Evolutionary conservation across 2,888 invertebrate genomes (phyloP), one percentile per base, ranked within the genome.

Genomic region (Cinara cedri): DNA sequence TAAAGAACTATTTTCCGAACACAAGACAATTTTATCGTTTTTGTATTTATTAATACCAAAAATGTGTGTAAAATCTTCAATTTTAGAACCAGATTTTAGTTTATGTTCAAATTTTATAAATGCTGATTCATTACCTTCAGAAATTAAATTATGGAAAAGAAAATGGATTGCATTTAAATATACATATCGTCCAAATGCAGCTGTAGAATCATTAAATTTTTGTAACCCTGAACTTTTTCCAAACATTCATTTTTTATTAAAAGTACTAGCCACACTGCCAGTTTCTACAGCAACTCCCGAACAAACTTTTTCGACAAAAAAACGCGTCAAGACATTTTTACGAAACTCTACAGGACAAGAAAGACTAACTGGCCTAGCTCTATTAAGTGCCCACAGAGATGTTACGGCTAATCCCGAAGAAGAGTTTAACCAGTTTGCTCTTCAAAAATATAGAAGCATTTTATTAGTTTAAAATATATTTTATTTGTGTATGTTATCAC

Each of bases 141-240:
- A n/a, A n/a, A n/a, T n/a, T n/a, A n/a, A n/a, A n/a, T n/a, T n/a
- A n/a, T n/a, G n/a, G n/a, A 19, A 70, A 70, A 54, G 51, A 34
- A 51, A 70, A 54, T 54, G 51, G 19, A 70, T 70, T 70, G 19
- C 54, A n/a, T n/a, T n/a, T n/a, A n/a, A n/a, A n/a, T n/a, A n/a
- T 54, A 13, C 26, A 71, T 2, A 55, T 21, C 14, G 42, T 55
- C 19, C 54, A 34, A 34, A 14, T 42, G 3, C 11, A 70, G 42
- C 54, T 71, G 14, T 21, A 19, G 71, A 55, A 71, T 55, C 42
- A 71, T 42, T 55, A 71, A 71, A 55, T 44, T 71, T 42, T 71
- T 55, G 55, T 71, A 55, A 21, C 9, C 21, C 54, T 42, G 55
- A 71, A 16, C 14, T 55, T 55, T 71, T 42, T 55, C 42, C 54